phyloP scores from a whole-genome alignment of 1,140 invertebrate species.

The Xylocopa sonorina region DNA sequence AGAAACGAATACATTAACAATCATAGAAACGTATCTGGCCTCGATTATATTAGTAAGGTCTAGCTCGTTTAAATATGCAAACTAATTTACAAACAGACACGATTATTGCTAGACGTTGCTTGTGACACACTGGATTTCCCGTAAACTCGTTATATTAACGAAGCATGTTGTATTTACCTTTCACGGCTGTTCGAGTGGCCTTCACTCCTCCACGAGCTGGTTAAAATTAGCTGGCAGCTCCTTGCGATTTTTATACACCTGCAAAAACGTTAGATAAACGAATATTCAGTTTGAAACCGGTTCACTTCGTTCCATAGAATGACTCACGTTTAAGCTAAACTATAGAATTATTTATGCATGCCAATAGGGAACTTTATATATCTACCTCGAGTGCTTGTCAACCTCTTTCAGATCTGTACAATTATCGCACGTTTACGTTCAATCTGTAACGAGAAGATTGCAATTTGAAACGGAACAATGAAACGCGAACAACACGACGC shows the following conservation, averaged over 20 bases:
- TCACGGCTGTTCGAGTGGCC: not conserved
- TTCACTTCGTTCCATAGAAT: not conserved
- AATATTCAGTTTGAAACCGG: not conserved
- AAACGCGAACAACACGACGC: not conserved
- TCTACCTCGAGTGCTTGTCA: not conserved
- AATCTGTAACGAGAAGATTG: no score
- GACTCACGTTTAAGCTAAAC: not conserved
- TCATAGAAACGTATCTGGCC: not conserved
- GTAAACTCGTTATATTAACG: constrained; percentile 15
- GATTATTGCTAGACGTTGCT: not conserved
- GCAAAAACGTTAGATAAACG: not conserved
- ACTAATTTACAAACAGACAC: constrained; percentile 20
- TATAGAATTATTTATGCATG: no score
- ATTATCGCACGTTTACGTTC: no score
- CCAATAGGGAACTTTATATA: no score
- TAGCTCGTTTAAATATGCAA: not conserved
- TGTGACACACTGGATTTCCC: constrained; percentile 59
- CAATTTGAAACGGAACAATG: no score
- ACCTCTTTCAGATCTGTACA: no score
- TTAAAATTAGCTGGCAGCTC: not conserved
- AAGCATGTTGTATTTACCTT: constrained; percentile 16
- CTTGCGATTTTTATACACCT: not conserved
- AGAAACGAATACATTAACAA: not conserved
- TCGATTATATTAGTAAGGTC: not conserved
- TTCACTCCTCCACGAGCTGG: constrained; percentile 9